Conservation (phyloP, 1,140 invertebrate genomes). For the Eurytemora carolleeae region DNA sequence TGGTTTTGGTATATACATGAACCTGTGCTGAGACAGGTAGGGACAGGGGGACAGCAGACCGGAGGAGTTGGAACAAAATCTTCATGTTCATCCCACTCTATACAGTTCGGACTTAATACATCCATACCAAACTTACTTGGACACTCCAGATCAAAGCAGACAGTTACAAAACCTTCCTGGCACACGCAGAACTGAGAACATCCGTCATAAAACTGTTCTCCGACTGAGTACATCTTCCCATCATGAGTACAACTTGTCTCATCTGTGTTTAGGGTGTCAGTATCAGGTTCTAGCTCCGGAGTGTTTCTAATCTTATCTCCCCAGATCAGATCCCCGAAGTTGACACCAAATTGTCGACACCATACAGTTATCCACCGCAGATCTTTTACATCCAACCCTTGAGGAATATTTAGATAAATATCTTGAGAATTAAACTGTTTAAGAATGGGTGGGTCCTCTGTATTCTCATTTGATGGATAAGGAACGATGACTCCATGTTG, state of each 20-base stretch:
- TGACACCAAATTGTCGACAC: conserved; percentile 69
- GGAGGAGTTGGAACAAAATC: conserved; percentile 47
- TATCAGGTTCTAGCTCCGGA: no score
- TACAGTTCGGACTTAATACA: conserved; percentile 53
- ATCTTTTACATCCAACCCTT: conserved; percentile 56
- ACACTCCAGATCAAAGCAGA: conserved; percentile 55
- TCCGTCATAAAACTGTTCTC: conserved; percentile 45
- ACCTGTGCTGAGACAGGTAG: conserved; percentile 27
- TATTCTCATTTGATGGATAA: conserved; percentile 22
- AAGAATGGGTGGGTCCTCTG: conserved; percentile 21
- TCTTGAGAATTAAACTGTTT: conserved; percentile 53
- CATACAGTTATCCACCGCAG: conserved; percentile 70
- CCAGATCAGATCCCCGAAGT: conserved; percentile 68
- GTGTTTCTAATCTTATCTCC: conserved; percentile 54
- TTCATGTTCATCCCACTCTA: conserved; percentile 59
- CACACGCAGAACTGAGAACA: conserved; percentile 52
- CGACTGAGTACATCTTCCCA: conserved; percentile 34
- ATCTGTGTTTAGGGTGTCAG: no score
- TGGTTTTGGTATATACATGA: conserved; percentile 45
- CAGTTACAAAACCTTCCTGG: no score
- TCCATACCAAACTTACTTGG: conserved; percentile 59
- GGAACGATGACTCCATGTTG: conserved; percentile 15
- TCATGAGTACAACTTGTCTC: conserved; percentile 41
- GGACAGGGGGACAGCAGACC: conserved; percentile 50
- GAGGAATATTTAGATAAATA: conserved; percentile 59